Evolutionary conservation across 2,797 vertebrate genomes (phyloP), one percentile per base, ranked within the genome.

Genomic region (Helostoma temminkii): DNA sequence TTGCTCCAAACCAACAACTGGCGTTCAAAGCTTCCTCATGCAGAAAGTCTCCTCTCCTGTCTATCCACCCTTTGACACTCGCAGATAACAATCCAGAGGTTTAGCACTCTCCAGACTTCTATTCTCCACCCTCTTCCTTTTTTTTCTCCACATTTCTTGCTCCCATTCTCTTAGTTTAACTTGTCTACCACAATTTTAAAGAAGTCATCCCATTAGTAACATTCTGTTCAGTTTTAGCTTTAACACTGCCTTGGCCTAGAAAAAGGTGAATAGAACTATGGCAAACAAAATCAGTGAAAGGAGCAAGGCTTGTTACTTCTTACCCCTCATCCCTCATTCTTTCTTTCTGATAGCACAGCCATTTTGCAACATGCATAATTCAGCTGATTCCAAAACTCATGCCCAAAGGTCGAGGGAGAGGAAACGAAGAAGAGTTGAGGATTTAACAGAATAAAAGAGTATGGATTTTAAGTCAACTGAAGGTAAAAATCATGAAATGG

Each of bases 11-110:
- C 55, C 79, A 81, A 74, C 74, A 84, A 74, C 72, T 42, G 60
- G 24, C 66, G 72, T 69, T 79, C 62, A 78, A 73, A 77, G 71
- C 61, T 58, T 69, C 80, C 66, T 80, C 81, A 76, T 60, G 60
- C 63, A 79, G 66, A 71, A 64, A 77, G 58, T 66, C 54, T 47
- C 43, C 47, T 59, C 37, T 75, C 47, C 49, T 9, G 60, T 70
- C 72, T 56, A 4, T 67, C 52, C 49, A 55, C 64, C 58, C 55
- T 72, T 59, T 32, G 3, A 48, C 32, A 59, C 46, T 67, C 22
- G 39, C 39, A 67, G 83, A 85, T 81, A 81, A 71, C 25, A 50
- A 77, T 64, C 71, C 68, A 58, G 25, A 73, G 59, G 61, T 78
- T 68, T 42, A 66, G 22, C 10, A n/a, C 41, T 46, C 43, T 58